Evolutionary conservation across 2,113 vertebrate genomes (phyloP).

Genomic region (Struthio camelus): DNA sequence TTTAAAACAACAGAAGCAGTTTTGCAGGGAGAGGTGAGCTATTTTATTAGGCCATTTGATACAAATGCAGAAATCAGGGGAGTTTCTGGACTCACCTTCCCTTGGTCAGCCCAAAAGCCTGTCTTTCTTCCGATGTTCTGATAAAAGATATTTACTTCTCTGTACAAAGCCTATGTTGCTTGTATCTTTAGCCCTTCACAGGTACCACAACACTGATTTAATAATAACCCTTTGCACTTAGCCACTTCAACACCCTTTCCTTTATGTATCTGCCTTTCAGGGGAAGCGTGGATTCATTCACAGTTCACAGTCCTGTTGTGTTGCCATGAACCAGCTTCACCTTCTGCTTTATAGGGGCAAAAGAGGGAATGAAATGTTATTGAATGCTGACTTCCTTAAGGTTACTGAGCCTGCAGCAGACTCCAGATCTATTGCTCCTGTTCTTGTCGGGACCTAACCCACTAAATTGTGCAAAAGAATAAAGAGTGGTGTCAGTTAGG

Average conservation of each 20-base stretch:
- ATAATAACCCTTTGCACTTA: not conserved
- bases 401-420: not conserved
- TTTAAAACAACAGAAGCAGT: not conserved
- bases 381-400: not conserved
- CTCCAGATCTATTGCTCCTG: not conserved
- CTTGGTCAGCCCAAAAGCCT: not conserved
- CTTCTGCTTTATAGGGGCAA: not conserved
- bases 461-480: not conserved
- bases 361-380: not conserved
- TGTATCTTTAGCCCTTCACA: accelerated
- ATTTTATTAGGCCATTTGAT: not conserved
- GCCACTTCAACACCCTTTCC: not conserved
- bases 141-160: not conserved
- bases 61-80: not conserved
- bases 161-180: not conserved
- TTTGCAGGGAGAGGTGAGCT: not conserved
- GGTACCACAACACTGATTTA: not conserved
- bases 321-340: not conserved
- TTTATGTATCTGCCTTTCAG: not conserved
- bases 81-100: not conserved
- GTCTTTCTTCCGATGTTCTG: accelerated
- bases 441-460: not conserved
- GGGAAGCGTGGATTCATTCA: not conserved
- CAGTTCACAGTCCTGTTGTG: not conserved
- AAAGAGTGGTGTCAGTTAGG: accelerated